Evolutionary conservation across 2,888 invertebrate species (phyloP), one percentile per base, ranked within the genome.

Genomic region (Scotopteryx bipunctaria): DNA sequence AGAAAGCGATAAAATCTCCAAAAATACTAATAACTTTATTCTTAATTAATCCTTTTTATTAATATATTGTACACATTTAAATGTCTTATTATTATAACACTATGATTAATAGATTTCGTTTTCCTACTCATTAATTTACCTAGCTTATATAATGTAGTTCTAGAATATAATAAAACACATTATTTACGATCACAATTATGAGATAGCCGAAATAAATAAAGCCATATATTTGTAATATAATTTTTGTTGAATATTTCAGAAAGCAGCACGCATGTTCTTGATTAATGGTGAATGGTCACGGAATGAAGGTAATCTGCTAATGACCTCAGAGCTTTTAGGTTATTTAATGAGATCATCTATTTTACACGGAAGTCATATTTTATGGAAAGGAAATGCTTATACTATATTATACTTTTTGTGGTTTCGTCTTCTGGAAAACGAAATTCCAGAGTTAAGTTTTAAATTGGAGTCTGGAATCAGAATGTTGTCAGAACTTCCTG

Each of bases 291-390:
- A 15, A 35, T 50, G 52, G 66, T 75, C 83, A 84, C 81, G 84
- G 76, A 52, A 81, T 52, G 32, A 57, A 69, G 76, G 76, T 75
- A 78, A 79, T 81, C 75, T 78, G 71, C 76, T 82, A 81, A 83
- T 83, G 72, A 76, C 67, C 61, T 54, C 66, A 73, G 71, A 67
- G 71, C 74, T 76, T 76, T 73, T 69, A 73, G 55, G 44, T 68
- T 64, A 67, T 63, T 70, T 71, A 69, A 74, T 69, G 67, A 69
- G 58, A 48, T 63, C 56, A 57, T 54, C 52, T 48, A 37, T 51
- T 58, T 61, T 57, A 62, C 64, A 63, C 43, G 50, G 50, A 58
- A 56, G 58, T 59, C 59, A 44, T 44, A 31, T 38, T 25, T 36
- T 11, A 3, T 9, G 0, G 9, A 11, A 27, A 27, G n/a, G n/a